Evolutionary conservation across 2,113 vertebrate species (phyloP).

Genomic region (Panthera tigris): DNA sequence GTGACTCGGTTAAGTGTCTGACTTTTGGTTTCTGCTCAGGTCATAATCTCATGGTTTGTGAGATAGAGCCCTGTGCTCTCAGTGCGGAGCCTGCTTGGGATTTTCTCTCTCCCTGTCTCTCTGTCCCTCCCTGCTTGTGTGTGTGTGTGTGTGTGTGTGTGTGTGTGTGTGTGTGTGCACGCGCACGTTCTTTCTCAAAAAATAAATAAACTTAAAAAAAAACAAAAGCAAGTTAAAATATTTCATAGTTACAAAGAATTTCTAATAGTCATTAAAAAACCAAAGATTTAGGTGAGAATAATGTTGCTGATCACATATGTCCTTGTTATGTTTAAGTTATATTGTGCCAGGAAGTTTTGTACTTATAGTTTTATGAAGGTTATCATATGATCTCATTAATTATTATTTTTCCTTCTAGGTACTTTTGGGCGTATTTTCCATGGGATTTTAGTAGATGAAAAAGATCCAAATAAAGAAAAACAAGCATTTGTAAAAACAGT

Average conservation of each 20-base stretch:
- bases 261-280: background rate
- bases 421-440: constrained; percentile 99
- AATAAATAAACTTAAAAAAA: no score
- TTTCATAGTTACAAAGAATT: background rate
- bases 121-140: no score
- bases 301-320: background rate
- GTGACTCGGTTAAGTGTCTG: no score
- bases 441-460: constrained; percentile 96
- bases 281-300: background rate
- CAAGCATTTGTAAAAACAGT: constrained; percentile 98
- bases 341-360: constrained; percentile 8
- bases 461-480: constrained; percentile 97
- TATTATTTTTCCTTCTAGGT: constrained; percentile 86
- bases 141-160: no score
- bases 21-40: no score
- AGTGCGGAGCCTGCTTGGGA: no score
- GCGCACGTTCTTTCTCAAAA: no score
- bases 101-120: no score
- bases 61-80: no score
- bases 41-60: no score
- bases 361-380: background rate
- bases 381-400: constrained; percentile 19
- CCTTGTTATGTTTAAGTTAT: background rate
- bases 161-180: no score
- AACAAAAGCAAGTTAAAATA: background rate